Conservation (phyloP, 1,140 invertebrate genomes). For the Hyles euphorbiae region DNA sequence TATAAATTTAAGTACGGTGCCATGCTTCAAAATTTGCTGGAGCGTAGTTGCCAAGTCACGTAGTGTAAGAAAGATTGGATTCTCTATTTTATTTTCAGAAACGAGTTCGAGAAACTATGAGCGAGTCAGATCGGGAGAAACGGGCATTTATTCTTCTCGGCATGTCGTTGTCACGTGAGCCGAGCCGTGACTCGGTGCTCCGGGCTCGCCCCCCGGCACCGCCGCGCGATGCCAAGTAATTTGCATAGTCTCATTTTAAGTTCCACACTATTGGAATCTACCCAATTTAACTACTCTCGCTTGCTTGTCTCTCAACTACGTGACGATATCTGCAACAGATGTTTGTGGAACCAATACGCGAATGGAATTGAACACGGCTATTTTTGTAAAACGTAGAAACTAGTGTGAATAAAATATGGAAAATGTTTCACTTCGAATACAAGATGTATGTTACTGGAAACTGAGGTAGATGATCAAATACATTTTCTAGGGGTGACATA, state of each 20-base stretch:
- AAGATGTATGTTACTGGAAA: no score
- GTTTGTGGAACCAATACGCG: no score
- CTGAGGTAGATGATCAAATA: no score
- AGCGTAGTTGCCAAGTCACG: slow-evolving; percentile 17
- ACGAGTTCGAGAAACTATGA: slow-evolving; percentile 52
- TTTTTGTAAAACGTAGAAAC: no score
- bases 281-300: no score
- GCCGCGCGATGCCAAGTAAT: slow-evolving; percentile 49
- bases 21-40: slow-evolving; percentile 9
- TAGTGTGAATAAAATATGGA: no score
- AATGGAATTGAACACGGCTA: no score
- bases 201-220: slow-evolving; percentile 46
- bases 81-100: slow-evolving; percentile 44
- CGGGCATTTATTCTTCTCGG: slow-evolving; percentile 59
- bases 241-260: slow-evolving; percentile 8
- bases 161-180: slow-evolving; percentile 57
- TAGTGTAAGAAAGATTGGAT: slow-evolving; percentile 14
- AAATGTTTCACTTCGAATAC: no score
- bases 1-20: slow-evolving; percentile 12
- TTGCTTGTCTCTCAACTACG: no score
- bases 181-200: slow-evolving; percentile 57
- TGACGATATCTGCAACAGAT: no score
- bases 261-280: no score
- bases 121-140: slow-evolving; percentile 55
- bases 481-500: no score